Evolutionary conservation across 2,113 vertebrate species (phyloP).

Genomic region (Mesembrinibis cayennensis): DNA sequence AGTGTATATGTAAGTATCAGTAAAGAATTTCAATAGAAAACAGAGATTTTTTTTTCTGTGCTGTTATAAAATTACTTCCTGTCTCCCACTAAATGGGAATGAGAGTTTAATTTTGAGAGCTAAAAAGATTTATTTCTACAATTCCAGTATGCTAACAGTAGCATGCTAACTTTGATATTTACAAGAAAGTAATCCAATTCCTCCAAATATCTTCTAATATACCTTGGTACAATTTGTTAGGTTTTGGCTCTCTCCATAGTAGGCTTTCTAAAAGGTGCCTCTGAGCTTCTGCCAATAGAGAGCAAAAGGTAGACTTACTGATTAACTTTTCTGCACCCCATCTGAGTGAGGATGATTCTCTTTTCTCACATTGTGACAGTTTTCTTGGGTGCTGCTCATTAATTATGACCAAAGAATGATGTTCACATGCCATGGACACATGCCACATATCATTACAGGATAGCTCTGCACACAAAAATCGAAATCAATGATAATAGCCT

Average conservation of each 20-base stretch:
- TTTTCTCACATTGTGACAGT: neutral
- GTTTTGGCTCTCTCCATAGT: neutral
- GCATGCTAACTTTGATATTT: neutral
- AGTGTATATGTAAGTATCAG: neutral
- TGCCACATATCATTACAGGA: neutral
- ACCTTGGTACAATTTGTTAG: neutral
- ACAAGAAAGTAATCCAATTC: neutral
- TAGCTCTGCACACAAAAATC: neutral
- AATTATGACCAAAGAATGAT: neutral
- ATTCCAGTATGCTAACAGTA: neutral
- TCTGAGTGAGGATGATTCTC: neutral
- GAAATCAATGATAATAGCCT: neutral
- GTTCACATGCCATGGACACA: neutral
- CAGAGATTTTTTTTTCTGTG: neutral
- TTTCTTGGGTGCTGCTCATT: neutral
- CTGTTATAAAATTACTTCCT: neutral
- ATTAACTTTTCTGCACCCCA: neutral
- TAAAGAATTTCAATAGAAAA: neutral
- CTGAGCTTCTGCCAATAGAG: neutral
- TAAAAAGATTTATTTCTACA: neutral
- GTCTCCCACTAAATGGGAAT: neutral
- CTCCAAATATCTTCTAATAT: neutral
- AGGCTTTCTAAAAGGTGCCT: neutral
- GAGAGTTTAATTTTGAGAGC: neutral
- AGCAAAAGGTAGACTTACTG: neutral